A percentile compares a stretch with the other conserved stretches of the same genome.
Evolutionary conservation across 2,888 invertebrate genomes (phyloP).

Genomic region (Aleiodes leptofemur): DNA sequence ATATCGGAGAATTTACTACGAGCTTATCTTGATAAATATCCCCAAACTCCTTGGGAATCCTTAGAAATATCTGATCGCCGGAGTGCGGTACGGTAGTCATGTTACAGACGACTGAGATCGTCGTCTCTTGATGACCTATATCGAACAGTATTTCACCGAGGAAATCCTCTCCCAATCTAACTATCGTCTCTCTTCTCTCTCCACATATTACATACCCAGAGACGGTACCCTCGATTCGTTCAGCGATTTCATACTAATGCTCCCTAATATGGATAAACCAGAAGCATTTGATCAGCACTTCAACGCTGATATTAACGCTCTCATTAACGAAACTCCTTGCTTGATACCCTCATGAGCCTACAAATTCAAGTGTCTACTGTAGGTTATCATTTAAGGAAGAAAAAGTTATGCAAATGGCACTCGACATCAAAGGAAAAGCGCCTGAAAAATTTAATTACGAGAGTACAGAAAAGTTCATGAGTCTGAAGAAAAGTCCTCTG

Average conservation of each 20-base stretch:
- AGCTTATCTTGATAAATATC: conserved; percentile 89
- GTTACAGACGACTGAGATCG: conserved; percentile 86
- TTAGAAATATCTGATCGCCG: conserved; percentile 90
- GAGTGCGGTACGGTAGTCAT: conserved; percentile 93
- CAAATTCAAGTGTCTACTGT: conserved; percentile 80
- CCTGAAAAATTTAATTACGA: conserved; percentile 87
- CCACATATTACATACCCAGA: conserved; percentile 88
- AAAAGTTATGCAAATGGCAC: conserved; percentile 82
- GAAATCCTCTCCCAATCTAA: conserved; percentile 81
- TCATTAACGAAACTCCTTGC: conserved; percentile 88
- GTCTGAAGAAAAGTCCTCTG: conserved; percentile 84
- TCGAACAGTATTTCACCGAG: conserved; percentile 88
- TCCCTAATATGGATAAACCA: conserved; percentile 88
- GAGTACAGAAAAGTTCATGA: conserved; percentile 85
- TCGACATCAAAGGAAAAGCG: conserved; percentile 84
- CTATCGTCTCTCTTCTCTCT: conserved; percentile 85
- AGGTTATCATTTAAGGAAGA: conserved; percentile 82
- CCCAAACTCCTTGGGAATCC: conserved; percentile 92
- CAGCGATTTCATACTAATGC: conserved; percentile 84
- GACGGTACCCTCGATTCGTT: conserved; percentile 90
- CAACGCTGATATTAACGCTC: conserved; percentile 91
- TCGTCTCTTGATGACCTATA: conserved; percentile 87
- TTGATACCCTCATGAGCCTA: conserved; percentile 86
- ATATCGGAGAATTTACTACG: conserved; percentile 89
- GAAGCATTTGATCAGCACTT: conserved; percentile 94